Conservation (phyloP, 1,140 invertebrate genomes). For the Dendrolimus kikuchii region DNA sequence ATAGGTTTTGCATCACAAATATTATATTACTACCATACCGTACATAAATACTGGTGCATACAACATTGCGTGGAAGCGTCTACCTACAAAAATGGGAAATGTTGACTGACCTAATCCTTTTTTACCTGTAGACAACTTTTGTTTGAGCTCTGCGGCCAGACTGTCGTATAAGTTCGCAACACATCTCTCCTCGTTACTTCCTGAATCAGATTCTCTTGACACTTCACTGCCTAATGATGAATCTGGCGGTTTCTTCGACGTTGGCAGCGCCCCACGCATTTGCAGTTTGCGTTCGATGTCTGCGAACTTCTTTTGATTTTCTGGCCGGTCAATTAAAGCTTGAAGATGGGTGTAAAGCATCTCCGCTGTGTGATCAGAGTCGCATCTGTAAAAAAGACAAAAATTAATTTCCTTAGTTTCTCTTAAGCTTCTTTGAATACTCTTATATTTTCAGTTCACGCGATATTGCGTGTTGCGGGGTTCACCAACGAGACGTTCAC, state of each 20-base stretch:
- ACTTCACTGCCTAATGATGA: conserved; percentile 82
- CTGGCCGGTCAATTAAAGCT: conserved; percentile 85
- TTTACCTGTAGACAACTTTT: conserved; percentile 81
- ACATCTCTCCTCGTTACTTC: conserved; percentile 80
- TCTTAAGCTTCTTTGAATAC: not conserved
- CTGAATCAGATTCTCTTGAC: conserved; percentile 82
- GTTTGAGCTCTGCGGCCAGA: conserved; percentile 90
- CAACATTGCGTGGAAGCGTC: conserved; percentile 15
- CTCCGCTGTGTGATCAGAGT: conserved; percentile 92
- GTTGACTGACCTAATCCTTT: conserved; percentile 59
- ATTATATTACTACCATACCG: not conserved
- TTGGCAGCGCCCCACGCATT: conserved; percentile 67
- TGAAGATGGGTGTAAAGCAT: conserved; percentile 88
- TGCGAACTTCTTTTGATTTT: conserved; percentile 89
- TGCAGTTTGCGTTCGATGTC: conserved; percentile 81
- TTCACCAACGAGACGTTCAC: no score
- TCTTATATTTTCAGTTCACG: not conserved
- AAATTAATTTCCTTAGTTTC: not conserved
- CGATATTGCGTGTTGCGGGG: no score
- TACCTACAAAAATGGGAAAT: conserved; percentile 37
- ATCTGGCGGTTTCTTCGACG: conserved; percentile 69
- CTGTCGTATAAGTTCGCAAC: conserved; percentile 85
- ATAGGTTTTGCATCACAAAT: no score
- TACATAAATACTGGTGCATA: conserved; percentile 10
- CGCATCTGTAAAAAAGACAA: conserved; percentile 75